These are phyloP conservation scores for Bibio marci DNA, from an alignment of 2,888 invertebrate species.

Conservation along the genomic window DNA sequence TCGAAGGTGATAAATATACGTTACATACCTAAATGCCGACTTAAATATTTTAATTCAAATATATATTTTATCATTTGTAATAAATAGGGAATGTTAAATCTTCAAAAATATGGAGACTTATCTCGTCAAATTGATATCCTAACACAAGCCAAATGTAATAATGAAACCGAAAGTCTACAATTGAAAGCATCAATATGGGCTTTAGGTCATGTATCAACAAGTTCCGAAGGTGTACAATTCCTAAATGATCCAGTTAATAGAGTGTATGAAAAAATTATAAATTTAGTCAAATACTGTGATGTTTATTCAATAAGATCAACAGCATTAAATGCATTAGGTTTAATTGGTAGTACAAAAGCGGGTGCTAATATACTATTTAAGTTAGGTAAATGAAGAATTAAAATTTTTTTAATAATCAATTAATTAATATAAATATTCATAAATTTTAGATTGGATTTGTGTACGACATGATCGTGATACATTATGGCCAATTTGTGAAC, in stretches of 20 bases:
- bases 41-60: too few species aligned
- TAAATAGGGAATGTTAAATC: slow-evolving; percentile 19
- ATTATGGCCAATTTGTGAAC: slow-evolving; percentile 56
- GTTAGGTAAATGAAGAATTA: slow-evolving; percentile 34
- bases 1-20: too few species aligned
- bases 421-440: not conserved
- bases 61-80: too few species aligned
- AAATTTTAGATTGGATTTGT: slow-evolving; percentile 54
- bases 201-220: slow-evolving; percentile 64
- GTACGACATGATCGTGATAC: slow-evolving; percentile 62
- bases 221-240: slow-evolving; percentile 56
- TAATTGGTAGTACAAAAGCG: slow-evolving; percentile 65
- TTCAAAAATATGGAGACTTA: slow-evolving; percentile 23
- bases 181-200: slow-evolving; percentile 86
- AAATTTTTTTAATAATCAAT: not conserved
- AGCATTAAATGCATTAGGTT: slow-evolving; percentile 72
- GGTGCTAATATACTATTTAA: slow-evolving; percentile 66
- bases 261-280: slow-evolving; percentile 31
- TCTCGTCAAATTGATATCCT: slow-evolving; percentile 20
- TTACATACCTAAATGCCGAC: too few species aligned
- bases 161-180: slow-evolving; percentile 52
- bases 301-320: slow-evolving; percentile 82
- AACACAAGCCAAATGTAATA: slow-evolving; percentile 35
- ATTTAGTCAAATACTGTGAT: slow-evolving; percentile 59
- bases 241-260: slow-evolving; percentile 31